phyloP scores from a whole-genome alignment of 2,888 invertebrate genomes.

The Hirtodrosophila histrioides region DNA sequence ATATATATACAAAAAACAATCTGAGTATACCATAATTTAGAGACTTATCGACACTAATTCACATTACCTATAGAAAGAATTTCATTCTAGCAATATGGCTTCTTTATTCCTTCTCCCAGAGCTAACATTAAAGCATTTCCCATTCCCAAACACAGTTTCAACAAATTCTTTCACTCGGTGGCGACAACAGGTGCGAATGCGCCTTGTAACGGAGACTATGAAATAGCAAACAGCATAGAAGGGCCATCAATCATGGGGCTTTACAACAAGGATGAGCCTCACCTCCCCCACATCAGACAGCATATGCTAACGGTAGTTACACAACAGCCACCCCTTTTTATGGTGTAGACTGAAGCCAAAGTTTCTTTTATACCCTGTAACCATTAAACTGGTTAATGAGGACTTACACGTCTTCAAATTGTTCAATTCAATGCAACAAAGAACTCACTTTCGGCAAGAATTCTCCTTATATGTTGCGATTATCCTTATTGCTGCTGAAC shows the following conservation, averaged over 20 bases:
- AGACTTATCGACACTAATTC: neutral
- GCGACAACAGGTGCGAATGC: constrained; percentile 61
- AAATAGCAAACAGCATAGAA: constrained; percentile 35
- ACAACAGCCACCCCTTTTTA: constrained; percentile 51
- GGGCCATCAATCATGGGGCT: constrained; percentile 63
- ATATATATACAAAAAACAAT: too few species aligned
- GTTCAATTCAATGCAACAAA: too few species aligned
- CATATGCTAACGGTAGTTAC: constrained; percentile 59
- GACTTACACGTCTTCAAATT: too few species aligned
- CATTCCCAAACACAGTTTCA: constrained; percentile 1
- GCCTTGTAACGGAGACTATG: constrained; percentile 18
- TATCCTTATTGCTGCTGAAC: too few species aligned
- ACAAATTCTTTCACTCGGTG: constrained; percentile 15
- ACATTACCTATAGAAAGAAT: constrained; percentile 4
- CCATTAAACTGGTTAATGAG: too few species aligned
- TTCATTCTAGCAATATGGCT: neutral
- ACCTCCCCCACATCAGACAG: constrained; percentile 12
- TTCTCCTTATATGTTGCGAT: too few species aligned
- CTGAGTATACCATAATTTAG: neutral
- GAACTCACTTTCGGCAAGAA: too few species aligned
- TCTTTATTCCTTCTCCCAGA: neutral
- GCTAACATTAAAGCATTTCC: constrained; percentile 15
- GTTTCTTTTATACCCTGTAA: constrained; percentile 28
- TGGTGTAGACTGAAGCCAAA: constrained; percentile 12
- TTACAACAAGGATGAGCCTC: constrained; percentile 45